Conservation (phyloP, 2,113 vertebrate genomes). For the Saguinus imperator region DNA sequence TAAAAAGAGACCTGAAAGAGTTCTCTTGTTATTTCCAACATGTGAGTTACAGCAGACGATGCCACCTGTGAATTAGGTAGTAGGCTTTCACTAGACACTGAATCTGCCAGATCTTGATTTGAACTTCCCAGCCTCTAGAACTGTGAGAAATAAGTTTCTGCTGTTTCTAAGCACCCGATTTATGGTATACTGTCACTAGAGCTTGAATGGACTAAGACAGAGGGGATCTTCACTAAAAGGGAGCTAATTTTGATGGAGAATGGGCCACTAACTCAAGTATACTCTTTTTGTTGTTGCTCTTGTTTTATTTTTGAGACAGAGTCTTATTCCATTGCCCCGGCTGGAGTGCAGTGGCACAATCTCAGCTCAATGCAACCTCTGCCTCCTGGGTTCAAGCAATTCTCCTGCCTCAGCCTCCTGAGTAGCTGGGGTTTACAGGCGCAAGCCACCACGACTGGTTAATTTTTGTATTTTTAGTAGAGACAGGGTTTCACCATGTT, state of each 20-base stretch:
- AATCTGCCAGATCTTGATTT: background rate
- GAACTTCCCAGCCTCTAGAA: background rate
- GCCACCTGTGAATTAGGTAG: background rate
- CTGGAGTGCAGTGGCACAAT: no score
- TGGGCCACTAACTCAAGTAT: background rate
- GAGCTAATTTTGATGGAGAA: background rate
- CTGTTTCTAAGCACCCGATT: background rate
- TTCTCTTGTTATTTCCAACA: background rate
- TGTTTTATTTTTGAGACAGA: no score
- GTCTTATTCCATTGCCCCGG: no score
- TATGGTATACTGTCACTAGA: background rate
- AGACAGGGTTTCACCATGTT: no score
- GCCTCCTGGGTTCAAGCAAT: no score
- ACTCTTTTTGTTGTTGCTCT: no score
- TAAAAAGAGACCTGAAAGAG: background rate
- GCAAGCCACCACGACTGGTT: rapidly evolving
- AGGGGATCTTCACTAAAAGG: background rate
- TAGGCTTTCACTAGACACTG: background rate
- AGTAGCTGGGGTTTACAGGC: no score
- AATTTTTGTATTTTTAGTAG: no score
- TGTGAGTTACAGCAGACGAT: background rate
- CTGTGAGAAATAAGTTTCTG: background rate
- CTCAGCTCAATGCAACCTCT: no score
- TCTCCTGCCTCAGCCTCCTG: no score
- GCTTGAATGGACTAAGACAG: background rate